These are phyloP conservation scores for Luscinia luscinia DNA, from an alignment of 2,797 vertebrate species.

Conservation along the genomic window DNA sequence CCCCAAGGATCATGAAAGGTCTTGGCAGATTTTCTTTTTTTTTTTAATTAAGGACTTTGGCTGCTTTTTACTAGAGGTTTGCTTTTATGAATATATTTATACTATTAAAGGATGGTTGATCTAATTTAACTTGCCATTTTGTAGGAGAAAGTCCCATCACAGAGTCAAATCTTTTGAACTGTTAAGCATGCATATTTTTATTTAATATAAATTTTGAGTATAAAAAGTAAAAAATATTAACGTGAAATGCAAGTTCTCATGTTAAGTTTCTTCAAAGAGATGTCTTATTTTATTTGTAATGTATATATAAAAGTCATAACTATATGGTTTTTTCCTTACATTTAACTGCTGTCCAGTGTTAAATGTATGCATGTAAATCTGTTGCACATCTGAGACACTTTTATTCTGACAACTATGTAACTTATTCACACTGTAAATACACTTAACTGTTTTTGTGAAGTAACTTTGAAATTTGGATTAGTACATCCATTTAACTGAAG, in stretches of 20 bases:
- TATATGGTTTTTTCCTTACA: constrained; percentile 62
- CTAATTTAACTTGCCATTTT: constrained; percentile 83
- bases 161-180: constrained; percentile 78
- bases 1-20: constrained; percentile 71
- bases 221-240: constrained; percentile 75
- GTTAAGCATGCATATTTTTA: constrained; percentile 89
- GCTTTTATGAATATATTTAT: constrained; percentile 88
- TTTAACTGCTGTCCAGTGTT: constrained; percentile 76
- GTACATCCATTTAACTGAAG: constrained; percentile 85
- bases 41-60: constrained; percentile 74
- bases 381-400: constrained; percentile 91
- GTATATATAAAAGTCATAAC: constrained; percentile 73
- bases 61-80: constrained; percentile 88
- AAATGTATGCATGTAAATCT: constrained; percentile 89
- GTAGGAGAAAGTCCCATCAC: constrained; percentile 71
- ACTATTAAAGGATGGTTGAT: constrained; percentile 75
- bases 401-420: constrained; percentile 85
- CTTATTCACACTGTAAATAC: constrained; percentile 93
- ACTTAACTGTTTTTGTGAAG: constrained; percentile 91
- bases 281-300: constrained; percentile 80
- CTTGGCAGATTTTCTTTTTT: constrained; percentile 46
- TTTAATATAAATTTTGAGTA: constrained; percentile 83
- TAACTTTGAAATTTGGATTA: constrained; percentile 85
- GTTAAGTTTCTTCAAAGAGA: constrained; percentile 67
- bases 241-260: constrained; percentile 69